phyloP scores from a whole-genome alignment of 2,888 invertebrate genomes.

The Eupithecia centaureata region DNA sequence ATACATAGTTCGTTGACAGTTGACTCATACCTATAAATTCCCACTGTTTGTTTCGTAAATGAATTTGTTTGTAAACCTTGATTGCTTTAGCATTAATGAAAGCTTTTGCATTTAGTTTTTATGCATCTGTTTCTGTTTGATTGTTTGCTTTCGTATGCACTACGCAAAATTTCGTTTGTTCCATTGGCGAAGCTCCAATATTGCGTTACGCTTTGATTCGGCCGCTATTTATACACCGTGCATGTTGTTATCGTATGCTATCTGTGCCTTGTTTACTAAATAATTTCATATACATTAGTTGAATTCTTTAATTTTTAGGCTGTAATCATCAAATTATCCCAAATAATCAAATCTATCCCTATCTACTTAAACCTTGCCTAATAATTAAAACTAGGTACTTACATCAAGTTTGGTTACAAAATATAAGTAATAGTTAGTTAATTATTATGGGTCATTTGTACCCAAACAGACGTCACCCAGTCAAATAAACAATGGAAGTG shows the following conservation, averaged over 20 bases:
- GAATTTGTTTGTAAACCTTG: conserved; percentile 10
- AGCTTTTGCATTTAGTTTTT: conserved; percentile 18
- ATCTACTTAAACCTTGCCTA: neutral
- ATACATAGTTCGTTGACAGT: neutral
- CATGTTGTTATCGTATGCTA: conserved; percentile 67
- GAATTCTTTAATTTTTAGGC: neutral
- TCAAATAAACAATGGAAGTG: conserved; percentile 79
- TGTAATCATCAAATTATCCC: neutral
- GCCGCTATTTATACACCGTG: conserved; percentile 67
- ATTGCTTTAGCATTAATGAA: conserved; percentile 5
- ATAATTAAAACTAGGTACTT: neutral
- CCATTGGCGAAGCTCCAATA: conserved; percentile 63
- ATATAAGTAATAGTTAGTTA: neutral
- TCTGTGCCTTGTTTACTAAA: conserved; percentile 56
- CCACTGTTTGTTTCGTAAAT: neutral
- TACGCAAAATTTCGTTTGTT: conserved; percentile 64
- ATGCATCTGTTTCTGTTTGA: conserved; percentile 29
- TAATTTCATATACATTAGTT: conserved; percentile 29
- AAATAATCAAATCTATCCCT: neutral
- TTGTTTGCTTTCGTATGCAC: conserved; percentile 57
- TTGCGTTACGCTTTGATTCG: conserved; percentile 68
- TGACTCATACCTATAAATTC: neutral
- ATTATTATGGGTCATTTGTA: conserved; percentile 51
- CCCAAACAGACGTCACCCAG: conserved; percentile 60
- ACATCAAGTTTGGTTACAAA: neutral